A percentile compares a stretch with the other conserved stretches of the same genome.
Conservation (phyloP, 2,888 invertebrate species). For the Trypoxylon attenuatum region DNA sequence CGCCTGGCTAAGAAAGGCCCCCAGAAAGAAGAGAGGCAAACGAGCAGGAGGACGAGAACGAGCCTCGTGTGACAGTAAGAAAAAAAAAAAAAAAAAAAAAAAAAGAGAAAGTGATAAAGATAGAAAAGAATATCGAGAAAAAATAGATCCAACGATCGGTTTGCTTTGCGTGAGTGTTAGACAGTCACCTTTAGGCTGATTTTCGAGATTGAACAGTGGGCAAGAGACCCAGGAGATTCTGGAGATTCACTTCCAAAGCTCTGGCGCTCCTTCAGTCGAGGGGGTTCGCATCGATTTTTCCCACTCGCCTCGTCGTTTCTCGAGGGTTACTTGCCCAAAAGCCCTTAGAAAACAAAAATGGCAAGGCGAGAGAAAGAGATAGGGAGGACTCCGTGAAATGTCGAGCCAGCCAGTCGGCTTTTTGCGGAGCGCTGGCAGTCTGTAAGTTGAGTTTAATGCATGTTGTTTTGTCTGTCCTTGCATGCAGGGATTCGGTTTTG, state of each 20-base stretch:
- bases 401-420: constrained; percentile 53
- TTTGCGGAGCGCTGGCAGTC: constrained; percentile 70
- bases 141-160: too few relatives aligned
- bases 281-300: neutral
- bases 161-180: too few relatives aligned
- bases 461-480: constrained; percentile 94
- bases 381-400: constrained; percentile 41
- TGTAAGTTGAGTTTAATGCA: constrained; percentile 84
- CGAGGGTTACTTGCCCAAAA: neutral
- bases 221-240: too few relatives aligned
- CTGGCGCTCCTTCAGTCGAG: too few relatives aligned
- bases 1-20: constrained; percentile 7
- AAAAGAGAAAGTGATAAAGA: too few relatives aligned
- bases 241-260: too few relatives aligned
- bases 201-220: too few relatives aligned
- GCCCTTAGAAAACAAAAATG: neutral
- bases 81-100: too few relatives aligned
- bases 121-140: too few relatives aligned
- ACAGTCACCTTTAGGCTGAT: too few relatives aligned
- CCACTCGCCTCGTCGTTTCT: neutral
- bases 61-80: too few relatives aligned
- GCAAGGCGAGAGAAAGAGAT: neutral
- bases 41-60: neutral
- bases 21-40: neutral
- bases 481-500: constrained; percentile 99